phyloP scores from a whole-genome alignment of 2,113 vertebrate species.

The Phyllopteryx taeniolatus region DNA sequence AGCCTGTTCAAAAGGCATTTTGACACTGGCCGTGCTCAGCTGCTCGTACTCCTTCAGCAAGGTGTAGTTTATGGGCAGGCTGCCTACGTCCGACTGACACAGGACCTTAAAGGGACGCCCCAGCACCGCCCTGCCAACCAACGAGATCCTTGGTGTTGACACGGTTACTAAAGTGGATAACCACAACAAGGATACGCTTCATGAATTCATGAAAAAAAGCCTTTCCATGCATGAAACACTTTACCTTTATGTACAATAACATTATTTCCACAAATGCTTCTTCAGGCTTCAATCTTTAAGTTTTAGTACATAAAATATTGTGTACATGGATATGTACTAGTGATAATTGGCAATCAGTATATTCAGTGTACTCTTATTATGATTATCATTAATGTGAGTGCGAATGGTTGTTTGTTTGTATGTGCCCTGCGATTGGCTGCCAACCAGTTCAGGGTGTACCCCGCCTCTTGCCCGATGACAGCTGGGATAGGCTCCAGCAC shows the following conservation, averaged over 20 bases:
- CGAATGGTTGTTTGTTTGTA: no score
- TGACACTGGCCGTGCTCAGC: background rate
- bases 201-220: background rate
- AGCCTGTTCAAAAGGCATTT: conserved; percentile 3
- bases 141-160: conserved; percentile 56
- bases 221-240: background rate
- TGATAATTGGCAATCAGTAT: no score
- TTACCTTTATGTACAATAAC: background rate
- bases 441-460: no score
- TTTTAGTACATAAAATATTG: no score
- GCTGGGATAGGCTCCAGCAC: no score
- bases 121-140: conserved; percentile 40
- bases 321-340: no score
- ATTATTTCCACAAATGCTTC: no score
- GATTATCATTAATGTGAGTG: no score
- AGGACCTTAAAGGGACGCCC: conserved; percentile 42
- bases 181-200: background rate
- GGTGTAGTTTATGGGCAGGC: conserved; percentile 70
- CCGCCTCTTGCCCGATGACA: no score
- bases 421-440: no score
- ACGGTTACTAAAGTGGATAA: conserved; percentile 50
- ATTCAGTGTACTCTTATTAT: no score
- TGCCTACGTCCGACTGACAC: conserved; percentile 61
- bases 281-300: no score
- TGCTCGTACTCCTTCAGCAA: background rate